phyloP scores from a whole-genome alignment of 2,888 invertebrate species.

The Tillus elongatus region DNA sequence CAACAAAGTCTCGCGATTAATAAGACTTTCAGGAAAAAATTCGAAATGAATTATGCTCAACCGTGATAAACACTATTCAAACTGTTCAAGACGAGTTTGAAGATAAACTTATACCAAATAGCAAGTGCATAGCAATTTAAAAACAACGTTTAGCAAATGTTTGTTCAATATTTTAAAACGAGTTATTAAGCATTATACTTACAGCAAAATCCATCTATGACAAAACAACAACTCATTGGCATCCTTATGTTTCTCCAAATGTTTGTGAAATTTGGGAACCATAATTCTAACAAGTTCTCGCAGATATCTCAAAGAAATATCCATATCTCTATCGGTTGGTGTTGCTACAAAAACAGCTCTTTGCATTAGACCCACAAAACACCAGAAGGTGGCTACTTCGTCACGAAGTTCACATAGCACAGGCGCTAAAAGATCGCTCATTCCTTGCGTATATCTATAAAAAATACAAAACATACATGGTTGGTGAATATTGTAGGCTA shows the following conservation, averaged over 20 bases:
- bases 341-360: slow-evolving; percentile 90
- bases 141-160: no score
- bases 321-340: slow-evolving; percentile 91
- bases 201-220: slow-evolving; percentile 91
- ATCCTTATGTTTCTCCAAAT: slow-evolving; percentile 74
- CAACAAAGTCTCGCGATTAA: no score
- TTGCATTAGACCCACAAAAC: slow-evolving; percentile 94
- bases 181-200: no score
- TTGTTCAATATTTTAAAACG: no score
- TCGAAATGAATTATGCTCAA: no score
- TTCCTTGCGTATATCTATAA: slow-evolving; percentile 75
- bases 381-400: slow-evolving; percentile 96
- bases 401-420: slow-evolving; percentile 87
- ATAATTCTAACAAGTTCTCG: slow-evolving; percentile 81
- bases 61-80: no score
- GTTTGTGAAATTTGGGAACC: slow-evolving; percentile 83
- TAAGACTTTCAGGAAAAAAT: no score
- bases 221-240: slow-evolving; percentile 86
- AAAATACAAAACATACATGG: no score
- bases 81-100: no score
- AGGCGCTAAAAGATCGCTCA: slow-evolving; percentile 93
- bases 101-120: no score
- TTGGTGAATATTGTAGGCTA: no score
- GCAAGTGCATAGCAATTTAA: no score
- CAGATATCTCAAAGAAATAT: slow-evolving; percentile 78